Evolutionary conservation across 2,113 vertebrate genomes (phyloP), one percentile per base, ranked within the genome.

Genomic region (Callithrix jacchus): DNA sequence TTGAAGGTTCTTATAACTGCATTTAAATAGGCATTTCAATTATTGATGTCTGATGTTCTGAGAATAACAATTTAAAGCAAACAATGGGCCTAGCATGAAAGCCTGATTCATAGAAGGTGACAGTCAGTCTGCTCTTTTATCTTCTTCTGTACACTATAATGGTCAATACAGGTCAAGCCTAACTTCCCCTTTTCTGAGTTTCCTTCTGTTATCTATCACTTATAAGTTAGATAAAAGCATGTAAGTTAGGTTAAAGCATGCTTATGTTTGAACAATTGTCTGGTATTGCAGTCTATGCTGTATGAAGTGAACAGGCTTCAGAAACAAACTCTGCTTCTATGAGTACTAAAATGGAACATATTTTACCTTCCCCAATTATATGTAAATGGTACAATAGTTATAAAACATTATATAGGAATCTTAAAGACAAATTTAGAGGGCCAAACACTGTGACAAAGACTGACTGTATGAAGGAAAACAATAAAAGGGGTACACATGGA

Each of bases 271-370:
- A 90, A 94, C 70, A 21, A 16, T 82, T 71, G 85, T 84, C 49
- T 83, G 54, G 61, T 77, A 17, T 92, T 66, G 84, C 52, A 74
- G 40, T 18, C 47, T 71, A 37, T 0, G 3, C 54, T 77, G 16
- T 71, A 54, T 54, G 66, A 82, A 2, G 32, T 84, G 83, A 88
- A 64, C 61, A 82, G 20, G 27, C 70, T 52, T 87, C 2, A 87
- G 42, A 96, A 95, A 87, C 27, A 79, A 79, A 96, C 32, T 13
- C 13, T 85, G 16, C 42, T 83, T 93, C 86, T 89, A 25, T 71
- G 35, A 87, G 45, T 66, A 86, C 32, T 79, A 82, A 3, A 77
- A 42, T 68, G 16, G 37, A 79, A n/a, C 1, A 77, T 83, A 87
- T 66, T 93, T 84, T 73, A 93, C 76, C 25, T 93, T 93, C 83